A percentile compares a stretch with the other conserved stretches of the same genome.
These are phyloP conservation scores for Erebia palarica DNA, from an alignment of 2,888 invertebrate genomes.

Conservation along the genomic window DNA sequence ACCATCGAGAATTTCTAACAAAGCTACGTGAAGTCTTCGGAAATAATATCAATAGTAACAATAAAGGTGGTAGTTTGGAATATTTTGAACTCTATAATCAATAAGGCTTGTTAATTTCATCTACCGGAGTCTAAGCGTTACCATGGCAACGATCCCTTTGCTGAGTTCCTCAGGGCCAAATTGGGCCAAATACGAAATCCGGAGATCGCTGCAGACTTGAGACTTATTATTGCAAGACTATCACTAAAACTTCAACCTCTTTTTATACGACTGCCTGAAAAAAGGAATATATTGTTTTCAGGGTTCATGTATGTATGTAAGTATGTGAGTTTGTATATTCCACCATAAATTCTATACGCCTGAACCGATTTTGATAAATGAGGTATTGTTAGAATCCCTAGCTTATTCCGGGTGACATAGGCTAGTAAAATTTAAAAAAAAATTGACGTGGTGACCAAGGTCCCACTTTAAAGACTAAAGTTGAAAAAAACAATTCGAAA, in stretches of 20 bases:
- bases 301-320: too few relatives aligned
- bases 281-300: too few relatives aligned
- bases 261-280: too few relatives aligned
- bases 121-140: slow-evolving; percentile 56
- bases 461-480: too few relatives aligned
- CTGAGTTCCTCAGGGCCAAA: slow-evolving; percentile 51
- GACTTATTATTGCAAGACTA: background rate
- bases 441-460: too few relatives aligned
- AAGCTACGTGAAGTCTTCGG: slow-evolving; percentile 20
- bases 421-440: too few relatives aligned
- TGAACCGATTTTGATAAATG: too few relatives aligned
- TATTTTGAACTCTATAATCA: slow-evolving; percentile 66
- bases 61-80: slow-evolving; percentile 51
- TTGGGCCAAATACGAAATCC: slow-evolving; percentile 23
- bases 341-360: too few relatives aligned
- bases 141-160: slow-evolving; percentile 73
- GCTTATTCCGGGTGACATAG: too few relatives aligned
- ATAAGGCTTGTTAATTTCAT: slow-evolving; percentile 65
- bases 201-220: slow-evolving; percentile 27
- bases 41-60: slow-evolving; percentile 35
- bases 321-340: too few relatives aligned
- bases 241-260: background rate
- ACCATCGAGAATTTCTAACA: slow-evolving; percentile 25
- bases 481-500: too few relatives aligned
- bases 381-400: too few relatives aligned